A percentile compares a stretch with the other conserved stretches of the same genome.
Evolutionary conservation across 2,113 vertebrate species (phyloP).

Genomic region (Atlantisia rogersi): DNA sequence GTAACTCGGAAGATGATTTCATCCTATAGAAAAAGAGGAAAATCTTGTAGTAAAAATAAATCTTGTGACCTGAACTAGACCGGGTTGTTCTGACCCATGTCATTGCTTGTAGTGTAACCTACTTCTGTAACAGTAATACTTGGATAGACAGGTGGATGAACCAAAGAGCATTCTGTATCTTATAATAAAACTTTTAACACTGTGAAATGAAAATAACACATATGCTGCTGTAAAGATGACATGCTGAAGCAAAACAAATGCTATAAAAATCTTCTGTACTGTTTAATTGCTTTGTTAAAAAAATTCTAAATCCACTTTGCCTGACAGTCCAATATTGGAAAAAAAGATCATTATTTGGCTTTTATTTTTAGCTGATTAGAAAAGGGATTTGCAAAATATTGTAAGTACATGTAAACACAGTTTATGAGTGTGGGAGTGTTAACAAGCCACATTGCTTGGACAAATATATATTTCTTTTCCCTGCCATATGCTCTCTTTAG

Average conservation of each 20-base stretch:
- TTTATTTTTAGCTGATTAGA: constrained; percentile 55
- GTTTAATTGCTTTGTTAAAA: constrained; percentile 5
- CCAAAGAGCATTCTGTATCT: not conserved
- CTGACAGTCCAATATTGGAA: not conserved
- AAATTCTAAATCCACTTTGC: constrained; percentile 4
- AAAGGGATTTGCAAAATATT: not conserved
- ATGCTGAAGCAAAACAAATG: not conserved
- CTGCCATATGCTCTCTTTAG: constrained; percentile 66
- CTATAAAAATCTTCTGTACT: not conserved
- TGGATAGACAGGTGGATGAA: not conserved
- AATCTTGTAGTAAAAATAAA: not conserved
- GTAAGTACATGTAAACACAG: constrained; percentile 35
- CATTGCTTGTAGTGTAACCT: not conserved
- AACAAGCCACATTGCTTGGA: constrained; percentile 57
- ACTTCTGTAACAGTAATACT: not conserved
- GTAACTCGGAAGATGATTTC: not conserved
- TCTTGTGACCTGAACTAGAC: not conserved
- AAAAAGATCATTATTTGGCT: not conserved
- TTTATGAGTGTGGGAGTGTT: constrained; percentile 63
- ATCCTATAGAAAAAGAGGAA: not conserved
- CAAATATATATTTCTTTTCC: constrained; percentile 63
- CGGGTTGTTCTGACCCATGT: not conserved
- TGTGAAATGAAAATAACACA: not conserved
- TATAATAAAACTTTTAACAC: not conserved
- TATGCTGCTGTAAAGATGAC: not conserved